phyloP scores from a whole-genome alignment of 2,797 vertebrate genomes.

The Poliocrania exsul region DNA sequence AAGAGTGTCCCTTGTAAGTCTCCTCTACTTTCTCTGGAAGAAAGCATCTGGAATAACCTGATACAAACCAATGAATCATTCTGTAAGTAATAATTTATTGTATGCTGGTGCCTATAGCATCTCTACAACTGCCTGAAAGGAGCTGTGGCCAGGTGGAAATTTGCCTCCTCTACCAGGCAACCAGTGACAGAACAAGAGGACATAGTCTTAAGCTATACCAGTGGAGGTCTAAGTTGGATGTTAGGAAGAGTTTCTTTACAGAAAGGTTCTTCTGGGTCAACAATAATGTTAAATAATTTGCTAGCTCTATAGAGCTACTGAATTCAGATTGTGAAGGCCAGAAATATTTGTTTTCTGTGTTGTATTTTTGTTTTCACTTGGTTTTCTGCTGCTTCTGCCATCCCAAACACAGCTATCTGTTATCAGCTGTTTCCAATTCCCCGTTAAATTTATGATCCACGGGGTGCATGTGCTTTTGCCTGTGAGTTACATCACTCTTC shows the following conservation, averaged over 20 bases:
- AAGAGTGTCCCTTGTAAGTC: background rate
- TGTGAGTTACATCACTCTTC: background rate
- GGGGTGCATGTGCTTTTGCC: background rate
- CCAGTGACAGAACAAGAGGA: background rate
- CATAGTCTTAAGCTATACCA: background rate
- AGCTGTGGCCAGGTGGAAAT: background rate
- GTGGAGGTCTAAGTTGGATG: background rate
- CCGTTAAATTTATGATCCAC: background rate
- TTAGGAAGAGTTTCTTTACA: background rate
- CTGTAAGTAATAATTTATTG: background rate
- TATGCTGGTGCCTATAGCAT: background rate
- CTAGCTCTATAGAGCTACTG: background rate
- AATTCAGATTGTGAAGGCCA: background rate
- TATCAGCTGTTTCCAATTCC: background rate
- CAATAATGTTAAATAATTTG: background rate
- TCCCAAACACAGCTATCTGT: background rate
- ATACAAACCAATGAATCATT: background rate
- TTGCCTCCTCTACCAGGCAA: background rate
- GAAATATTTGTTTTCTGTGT: background rate
- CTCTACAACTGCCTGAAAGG: background rate
- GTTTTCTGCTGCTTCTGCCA: background rate
- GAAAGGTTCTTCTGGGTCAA: background rate
- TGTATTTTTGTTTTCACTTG: background rate
- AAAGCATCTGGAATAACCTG: background rate
- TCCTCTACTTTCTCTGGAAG: background rate